phyloP scores from a whole-genome alignment of 2,113 vertebrate genomes.

The Condylura cristata region DNA sequence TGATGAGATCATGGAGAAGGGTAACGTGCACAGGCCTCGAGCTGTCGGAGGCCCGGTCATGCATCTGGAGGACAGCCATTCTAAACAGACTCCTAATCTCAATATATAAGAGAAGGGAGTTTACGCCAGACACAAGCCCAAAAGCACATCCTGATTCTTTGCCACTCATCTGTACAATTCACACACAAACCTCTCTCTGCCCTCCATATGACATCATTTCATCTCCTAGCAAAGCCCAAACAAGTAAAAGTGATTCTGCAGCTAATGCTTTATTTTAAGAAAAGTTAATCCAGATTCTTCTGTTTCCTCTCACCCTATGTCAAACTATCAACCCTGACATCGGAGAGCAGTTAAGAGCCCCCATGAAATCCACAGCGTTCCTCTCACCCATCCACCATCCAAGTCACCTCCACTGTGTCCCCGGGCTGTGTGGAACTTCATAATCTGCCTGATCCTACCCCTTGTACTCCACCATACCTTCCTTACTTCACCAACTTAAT shows the following conservation, averaged over 20 bases:
- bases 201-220: slow-evolving; percentile 26
- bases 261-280: neutral
- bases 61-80: slow-evolving; percentile 72
- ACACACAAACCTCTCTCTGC: slow-evolving; percentile 10
- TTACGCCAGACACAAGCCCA: slow-evolving; percentile 68
- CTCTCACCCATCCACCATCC: neutral
- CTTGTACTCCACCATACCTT: neutral
- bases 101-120: slow-evolving; percentile 65
- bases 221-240: neutral
- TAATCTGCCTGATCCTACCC: neutral
- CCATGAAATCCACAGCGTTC: neutral
- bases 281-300: neutral
- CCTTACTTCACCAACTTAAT: fast-evolving
- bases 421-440: neutral
- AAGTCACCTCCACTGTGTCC: neutral
- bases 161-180: slow-evolving; percentile 60
- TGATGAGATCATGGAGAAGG: slow-evolving; percentile 47
- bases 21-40: slow-evolving; percentile 15
- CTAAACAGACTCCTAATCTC: slow-evolving; percentile 78
- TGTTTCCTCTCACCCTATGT: neutral
- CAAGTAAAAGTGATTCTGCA: neutral
- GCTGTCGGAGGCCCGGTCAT: slow-evolving; percentile 43
- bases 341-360: neutral
- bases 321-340: neutral
- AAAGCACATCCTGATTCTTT: slow-evolving; percentile 71